phyloP scores from a whole-genome alignment of 2,888 invertebrate species.

The Tholera decimalis region DNA sequence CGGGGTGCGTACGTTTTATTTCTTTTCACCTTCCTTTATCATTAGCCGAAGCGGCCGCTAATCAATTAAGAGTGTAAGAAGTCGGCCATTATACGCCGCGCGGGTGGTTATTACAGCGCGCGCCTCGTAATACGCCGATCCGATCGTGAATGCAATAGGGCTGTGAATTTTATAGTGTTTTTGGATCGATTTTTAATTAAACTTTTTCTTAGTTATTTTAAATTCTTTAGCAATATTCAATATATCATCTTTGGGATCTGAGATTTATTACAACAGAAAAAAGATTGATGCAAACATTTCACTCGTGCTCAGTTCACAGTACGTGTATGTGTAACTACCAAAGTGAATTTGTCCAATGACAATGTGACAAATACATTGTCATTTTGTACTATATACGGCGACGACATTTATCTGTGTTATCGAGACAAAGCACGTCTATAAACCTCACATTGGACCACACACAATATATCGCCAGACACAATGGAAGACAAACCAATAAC shows the following conservation, averaged over 20 bases:
- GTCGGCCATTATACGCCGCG: conserved; percentile 90
- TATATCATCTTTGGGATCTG: conserved; percentile 36
- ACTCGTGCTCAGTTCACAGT: conserved; percentile 69
- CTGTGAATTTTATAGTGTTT: conserved; percentile 88
- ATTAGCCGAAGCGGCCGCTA: conserved; percentile 91
- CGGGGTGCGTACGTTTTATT: conserved; percentile 88
- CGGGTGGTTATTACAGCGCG: conserved; percentile 90
- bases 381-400: conserved; percentile 87
- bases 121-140: conserved; percentile 89
- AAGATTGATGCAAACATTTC: conserved; percentile 66
- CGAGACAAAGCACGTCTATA: conserved; percentile 89
- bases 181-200: conserved; percentile 88
- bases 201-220: conserved; percentile 75
- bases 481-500: conserved; percentile 86
- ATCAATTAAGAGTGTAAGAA: conserved; percentile 92
- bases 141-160: conserved; percentile 90
- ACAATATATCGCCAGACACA: conserved; percentile 87
- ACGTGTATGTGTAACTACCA: conserved; percentile 79
- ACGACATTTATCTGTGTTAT: conserved; percentile 91
- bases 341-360: conserved; percentile 86
- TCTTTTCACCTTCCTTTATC: conserved; percentile 91
- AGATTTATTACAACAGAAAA: conserved; percentile 60
- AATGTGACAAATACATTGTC: conserved; percentile 87
- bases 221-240: conserved; percentile 62
- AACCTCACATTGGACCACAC: conserved; percentile 90